These are phyloP conservation scores for Schizotus pectinicornis DNA, from an alignment of 2,888 invertebrate species.

Conservation along the genomic window DNA sequence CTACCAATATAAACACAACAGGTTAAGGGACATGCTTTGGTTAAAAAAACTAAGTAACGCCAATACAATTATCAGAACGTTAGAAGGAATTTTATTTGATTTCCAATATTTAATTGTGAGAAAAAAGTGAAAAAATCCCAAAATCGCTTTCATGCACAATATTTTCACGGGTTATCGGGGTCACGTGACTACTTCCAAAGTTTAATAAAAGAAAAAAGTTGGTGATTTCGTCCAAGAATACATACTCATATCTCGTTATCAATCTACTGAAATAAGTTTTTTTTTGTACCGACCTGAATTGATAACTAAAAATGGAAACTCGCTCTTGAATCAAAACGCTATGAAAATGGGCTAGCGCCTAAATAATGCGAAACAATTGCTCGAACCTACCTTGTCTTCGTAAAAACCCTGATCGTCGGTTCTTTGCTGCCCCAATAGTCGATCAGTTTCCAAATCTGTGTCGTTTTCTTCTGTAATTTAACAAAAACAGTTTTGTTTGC, in stretches of 20 bases:
- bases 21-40: constrained; percentile 18
- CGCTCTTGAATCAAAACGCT: background rate
- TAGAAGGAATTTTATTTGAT: background rate
- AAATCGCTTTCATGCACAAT: background rate
- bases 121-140: no score
- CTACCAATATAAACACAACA: constrained; percentile 58
- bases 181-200: constrained; percentile 11
- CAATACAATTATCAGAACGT: background rate
- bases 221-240: background rate
- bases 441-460: constrained; percentile 97
- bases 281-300: constrained; percentile 22
- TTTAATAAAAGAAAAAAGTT: background rate
- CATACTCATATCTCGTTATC: background rate
- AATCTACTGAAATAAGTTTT: constrained; percentile 5
- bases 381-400: constrained; percentile 75
- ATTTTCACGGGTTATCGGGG: constrained; percentile 11
- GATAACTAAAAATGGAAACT: constrained; percentile 3
- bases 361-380: background rate
- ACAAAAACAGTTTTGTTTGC: constrained; percentile 17
- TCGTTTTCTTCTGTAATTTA: constrained; percentile 80
- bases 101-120: constrained; percentile 1
- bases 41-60: background rate
- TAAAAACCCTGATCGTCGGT: constrained; percentile 93
- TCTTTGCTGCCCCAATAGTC: constrained; percentile 91
- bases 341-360: background rate